Base-by-base conservation (phyloP, 2,797 vertebrate genomes). In the Sphenodon punctatus region DNA sequence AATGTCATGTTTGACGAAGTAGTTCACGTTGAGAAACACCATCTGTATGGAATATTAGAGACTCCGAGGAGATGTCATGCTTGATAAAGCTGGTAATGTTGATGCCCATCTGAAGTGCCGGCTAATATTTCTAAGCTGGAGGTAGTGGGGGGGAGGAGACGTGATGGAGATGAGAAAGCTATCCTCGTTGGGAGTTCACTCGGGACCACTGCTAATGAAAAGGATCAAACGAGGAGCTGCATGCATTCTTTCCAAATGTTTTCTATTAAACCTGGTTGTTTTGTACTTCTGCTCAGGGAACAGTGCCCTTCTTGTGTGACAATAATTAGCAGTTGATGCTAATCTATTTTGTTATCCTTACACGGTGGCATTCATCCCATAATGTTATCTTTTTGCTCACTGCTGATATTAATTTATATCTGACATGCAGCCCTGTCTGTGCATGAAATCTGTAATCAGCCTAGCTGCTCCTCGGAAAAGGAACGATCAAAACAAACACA, bases 1-100 rank as follows among this genome's bases (percentile, higher is more conserved):
- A 88, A 84, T 90, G 78, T 80, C 81, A 86, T 69, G 59, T 87
- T 90, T 94, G 93, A 91, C 74, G 90, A 92, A 91, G 80, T 64
- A 72, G 63, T 66, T 87, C 87, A 72, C 34, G 53, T 72, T 80
- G 82, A 90, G 85, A 82, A 76, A 78, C 39, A 71, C 72, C 86
- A 89, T 89, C 90, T 91, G 84, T 78, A 82, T 86, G 20, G 48
- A 90, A 76, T 91, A 87, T 68, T 27, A 77, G 75, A 46, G 49
- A 74, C 25, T 76, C 78, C 30, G 68, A 88, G 81, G 80, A 89
- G 79, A 85, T 76, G 84, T 86, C 89, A 82, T 71, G 87, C 85
- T 89, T 94, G 85, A 90, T 87, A 87, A 94, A 91, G 82, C 84
- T 70, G 19, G 13, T 81, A 87, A 81, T 19, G 68, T 66, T 78